Evolutionary conservation across 2,888 invertebrate species (phyloP), one percentile per base, ranked within the genome.

Genomic region (Aleiodes testaceus): DNA sequence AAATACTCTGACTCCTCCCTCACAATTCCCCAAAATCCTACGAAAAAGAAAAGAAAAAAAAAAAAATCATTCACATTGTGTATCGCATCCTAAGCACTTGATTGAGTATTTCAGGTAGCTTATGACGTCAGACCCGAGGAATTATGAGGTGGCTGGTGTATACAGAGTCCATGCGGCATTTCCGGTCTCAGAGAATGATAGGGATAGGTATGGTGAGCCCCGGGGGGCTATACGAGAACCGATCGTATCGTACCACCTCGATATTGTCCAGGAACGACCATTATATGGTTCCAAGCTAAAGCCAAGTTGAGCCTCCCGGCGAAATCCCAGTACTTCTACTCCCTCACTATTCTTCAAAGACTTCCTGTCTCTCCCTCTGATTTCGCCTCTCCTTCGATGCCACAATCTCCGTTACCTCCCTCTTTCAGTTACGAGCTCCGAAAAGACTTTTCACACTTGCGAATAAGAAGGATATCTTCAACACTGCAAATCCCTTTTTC

Each of bases 231-330:
- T 45, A 20, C 20, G 45, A 36, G 26, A 45, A 63, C 59, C 66
- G 69, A 69, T 74, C 61, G 66, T 73, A 71, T 64, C 67, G 61
- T 70, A 63, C 55, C 66, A 63, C 50, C 52, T 59, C 44, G 59
- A 65, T 69, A 73, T 71, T 71, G 71, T 71, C 64, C 67, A 49
- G 16, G 63, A 63, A 69, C 69, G 50, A 66, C 72, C 59, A 69
- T 75, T 73, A 75, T 69, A 69, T 68, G 71, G 45, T 71, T 20
- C 50, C 66, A 49, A 26, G 44, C 18, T 53, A 65, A 50, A 49
- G 44, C 67, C 64, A 45, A 67, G 70, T 73, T 70, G 63, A 73
- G 70, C 70, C 70, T 53, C 59, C 42, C 52, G 63, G 55, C 70
- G 36, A 72, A 73, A 75, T 72, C 49, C 70, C 61, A 63, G 61